phyloP scores from a whole-genome alignment of 2,888 invertebrate genomes.

The Pristionchus exspectatus region DNA sequence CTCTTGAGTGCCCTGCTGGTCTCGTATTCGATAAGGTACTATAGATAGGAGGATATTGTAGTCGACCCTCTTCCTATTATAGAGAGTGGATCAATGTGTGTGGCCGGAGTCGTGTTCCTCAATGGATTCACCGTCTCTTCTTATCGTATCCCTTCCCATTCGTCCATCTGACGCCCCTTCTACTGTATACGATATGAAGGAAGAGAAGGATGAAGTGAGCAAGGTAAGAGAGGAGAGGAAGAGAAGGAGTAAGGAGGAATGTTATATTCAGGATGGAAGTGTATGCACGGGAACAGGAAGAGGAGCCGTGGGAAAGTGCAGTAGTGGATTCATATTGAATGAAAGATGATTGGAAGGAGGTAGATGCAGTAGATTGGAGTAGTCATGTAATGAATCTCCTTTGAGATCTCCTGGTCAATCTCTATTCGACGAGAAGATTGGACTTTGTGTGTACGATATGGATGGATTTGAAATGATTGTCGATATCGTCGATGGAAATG shows the following conservation, averaged over 20 bases:
- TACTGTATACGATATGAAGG: background rate
- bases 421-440: constrained; percentile 62
- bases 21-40: constrained; percentile 51
- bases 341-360: constrained; percentile 50
- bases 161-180: background rate
- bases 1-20: constrained; percentile 29
- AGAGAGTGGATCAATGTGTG: constrained; percentile 17
- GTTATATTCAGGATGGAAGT: constrained; percentile 25
- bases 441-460: constrained; percentile 65
- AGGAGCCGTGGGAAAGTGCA: constrained; percentile 29
- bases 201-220: constrained; percentile 18
- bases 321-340: constrained; percentile 39
- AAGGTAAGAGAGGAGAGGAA: constrained; percentile 16
- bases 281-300: constrained; percentile 47
- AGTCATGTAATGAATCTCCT: background rate
- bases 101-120: background rate
- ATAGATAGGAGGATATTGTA: background rate
- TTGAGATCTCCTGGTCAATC: constrained; percentile 65
- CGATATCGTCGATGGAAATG: too few species aligned
- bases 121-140: background rate
- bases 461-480: constrained; percentile 62
- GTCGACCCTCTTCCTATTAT: background rate
- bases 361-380: background rate
- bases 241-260: background rate
- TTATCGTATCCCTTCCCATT: background rate